Evolutionary conservation across 2,888 invertebrate species (phyloP).

Genomic region (Drosophila falleni): DNA sequence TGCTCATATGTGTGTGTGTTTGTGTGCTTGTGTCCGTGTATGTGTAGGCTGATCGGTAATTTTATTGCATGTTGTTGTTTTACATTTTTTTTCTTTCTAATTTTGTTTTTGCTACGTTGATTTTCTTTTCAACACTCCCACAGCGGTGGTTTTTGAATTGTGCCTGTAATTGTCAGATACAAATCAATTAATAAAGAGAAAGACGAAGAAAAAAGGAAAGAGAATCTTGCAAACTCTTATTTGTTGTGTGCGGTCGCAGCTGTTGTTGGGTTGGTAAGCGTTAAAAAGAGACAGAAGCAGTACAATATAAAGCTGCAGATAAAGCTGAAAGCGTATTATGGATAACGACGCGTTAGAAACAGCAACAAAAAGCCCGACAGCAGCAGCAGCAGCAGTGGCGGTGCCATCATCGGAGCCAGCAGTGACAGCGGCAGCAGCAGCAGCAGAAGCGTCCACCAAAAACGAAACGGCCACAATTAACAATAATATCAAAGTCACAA

Average conservation of each 20-base stretch:
- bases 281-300: constrained; percentile 31
- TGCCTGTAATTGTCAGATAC: constrained; percentile 55
- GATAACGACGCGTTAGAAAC: constrained; percentile 82
- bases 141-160: constrained; percentile 61
- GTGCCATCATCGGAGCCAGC: constrained; percentile 37
- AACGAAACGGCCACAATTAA: constrained; percentile 72
- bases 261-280: constrained; percentile 54
- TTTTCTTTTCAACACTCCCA: constrained; percentile 63
- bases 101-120: constrained; percentile 58
- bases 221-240: constrained; percentile 29
- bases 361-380: constrained; percentile 73
- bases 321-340: constrained; percentile 81
- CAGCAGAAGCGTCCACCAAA: constrained; percentile 54
- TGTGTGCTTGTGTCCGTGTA: constrained; percentile 12
- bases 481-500: constrained; percentile 70
- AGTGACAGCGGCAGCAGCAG: background rate
- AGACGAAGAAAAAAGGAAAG: constrained; percentile 19
- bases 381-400: constrained; percentile 47
- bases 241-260: constrained; percentile 49
- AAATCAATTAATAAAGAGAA: constrained; percentile 50
- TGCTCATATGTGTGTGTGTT: constrained; percentile 12
- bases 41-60: constrained; percentile 51
- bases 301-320: constrained; percentile 41
- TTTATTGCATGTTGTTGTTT: constrained; percentile 60
- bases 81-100: constrained; percentile 37